Evolutionary conservation across 2,888 invertebrate species (phyloP), one percentile per base, ranked within the genome.

Genomic region (Stratiomys singularior): DNA sequence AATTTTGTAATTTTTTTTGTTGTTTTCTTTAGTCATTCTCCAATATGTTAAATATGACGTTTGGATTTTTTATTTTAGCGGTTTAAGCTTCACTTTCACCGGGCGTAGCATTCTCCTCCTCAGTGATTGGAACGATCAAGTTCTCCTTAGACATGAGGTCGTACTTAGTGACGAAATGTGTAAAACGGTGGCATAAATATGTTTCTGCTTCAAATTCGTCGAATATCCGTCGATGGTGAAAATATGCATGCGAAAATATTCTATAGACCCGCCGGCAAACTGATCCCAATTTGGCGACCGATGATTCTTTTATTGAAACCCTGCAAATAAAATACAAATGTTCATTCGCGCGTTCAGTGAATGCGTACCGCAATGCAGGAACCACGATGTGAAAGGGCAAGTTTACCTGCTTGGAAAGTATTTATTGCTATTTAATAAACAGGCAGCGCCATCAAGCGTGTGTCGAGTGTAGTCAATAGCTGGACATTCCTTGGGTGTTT

Each of bases 161-260:
- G 89, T 99, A 99, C 88, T 99, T 99, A 82, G 96, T 98, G 77
- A 99, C 99, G 90, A 99, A 99, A 84, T 94, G 94, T 76, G 99
- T 99, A 88, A 99, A 99, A 85, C 95, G 91, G 86, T 95, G 94
- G 89, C 99, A 99, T 80, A 99, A 89, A 87, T 93, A 96, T 28
- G 98, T 98, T 88, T 97, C 96, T 84, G 93, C 94, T 91, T 99
- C 99, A 89, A 99, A 99, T 82, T 97, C 95, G 89, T 99, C 98
- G 89, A 99, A 99, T 86, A 99, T 94, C 82, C 93, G 91, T 83
- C 96, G 91, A 88, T 99, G 99, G 88, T 99, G 99, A 88, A 97
- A 99, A 88, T 97, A 99, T 44, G 99, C 99, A 89, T 99, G 99
- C 69, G 99, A 99, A 88, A 99, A 99, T 87, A 99, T 99, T 89